phyloP scores from a whole-genome alignment of 2,888 invertebrate genomes.

The Galeruca laticollis region DNA sequence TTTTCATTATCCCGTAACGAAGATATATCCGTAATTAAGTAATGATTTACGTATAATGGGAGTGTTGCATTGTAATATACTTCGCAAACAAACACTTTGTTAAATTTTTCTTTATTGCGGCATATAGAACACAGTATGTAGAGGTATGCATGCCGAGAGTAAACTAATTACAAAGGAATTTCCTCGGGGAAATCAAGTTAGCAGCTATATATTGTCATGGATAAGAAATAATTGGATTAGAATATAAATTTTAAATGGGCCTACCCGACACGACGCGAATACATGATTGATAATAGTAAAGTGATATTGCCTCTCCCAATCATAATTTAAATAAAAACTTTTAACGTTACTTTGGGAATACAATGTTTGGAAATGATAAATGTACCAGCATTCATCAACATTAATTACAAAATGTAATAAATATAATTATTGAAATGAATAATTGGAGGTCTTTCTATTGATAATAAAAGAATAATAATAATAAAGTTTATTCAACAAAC shows the following conservation, averaged over 20 bases:
- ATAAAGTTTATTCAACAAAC: too few species aligned
- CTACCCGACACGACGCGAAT: conserved; percentile 14
- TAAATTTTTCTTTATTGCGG: conserved; percentile 24
- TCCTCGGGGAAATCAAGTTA: conserved; percentile 48
- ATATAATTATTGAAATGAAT: too few species aligned
- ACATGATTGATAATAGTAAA: conserved; percentile 9
- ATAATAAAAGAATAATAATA: too few species aligned
- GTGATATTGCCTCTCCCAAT: neutral
- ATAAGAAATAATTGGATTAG: conserved; percentile 42
- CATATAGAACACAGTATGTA: conserved; percentile 23
- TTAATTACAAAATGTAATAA: neutral
- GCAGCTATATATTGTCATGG: conserved; percentile 46
- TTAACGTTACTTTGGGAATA: neutral
- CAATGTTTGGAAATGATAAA: neutral
- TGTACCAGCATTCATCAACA: neutral
- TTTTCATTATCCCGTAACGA: too few species aligned
- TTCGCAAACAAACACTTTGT: conserved; percentile 29
- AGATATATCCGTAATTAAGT: neutral
- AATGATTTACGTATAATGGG: conserved; percentile 15
- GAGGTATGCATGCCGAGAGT: conserved; percentile 35
- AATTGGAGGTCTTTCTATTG: too few species aligned
- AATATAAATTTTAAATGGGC: conserved; percentile 41
- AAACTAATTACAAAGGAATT: conserved; percentile 47
- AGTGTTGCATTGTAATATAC: conserved; percentile 12
- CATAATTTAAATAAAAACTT: conserved; percentile 1